Evolutionary conservation across 2,797 vertebrate species (phyloP).

Genomic region (Artibeus jamaicensis): DNA sequence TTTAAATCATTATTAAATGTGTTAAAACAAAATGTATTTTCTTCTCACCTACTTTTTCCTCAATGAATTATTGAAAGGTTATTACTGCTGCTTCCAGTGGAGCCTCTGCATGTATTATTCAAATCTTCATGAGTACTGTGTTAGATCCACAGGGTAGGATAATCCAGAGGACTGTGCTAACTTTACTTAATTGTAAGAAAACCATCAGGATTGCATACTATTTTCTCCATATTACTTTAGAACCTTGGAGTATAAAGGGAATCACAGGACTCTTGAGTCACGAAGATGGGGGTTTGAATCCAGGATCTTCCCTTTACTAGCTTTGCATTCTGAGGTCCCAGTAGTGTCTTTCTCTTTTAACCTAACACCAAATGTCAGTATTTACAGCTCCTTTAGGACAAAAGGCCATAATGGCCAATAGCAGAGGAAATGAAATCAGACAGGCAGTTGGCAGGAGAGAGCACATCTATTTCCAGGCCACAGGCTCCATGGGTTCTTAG

Average conservation of each 20-base stretch:
- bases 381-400: neutral
- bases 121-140: neutral
- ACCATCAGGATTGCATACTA: neutral
- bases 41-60: constrained; percentile 20
- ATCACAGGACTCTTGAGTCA: neutral
- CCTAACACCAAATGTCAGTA: neutral
- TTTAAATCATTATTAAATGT: constrained; percentile 48
- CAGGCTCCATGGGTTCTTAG: neutral
- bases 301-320: neutral
- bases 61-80: constrained; percentile 60
- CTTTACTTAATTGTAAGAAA: neutral
- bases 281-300: neutral
- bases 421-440: neutral
- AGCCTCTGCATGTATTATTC: constrained; percentile 32
- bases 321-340: neutral
- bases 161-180: neutral
- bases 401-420: neutral
- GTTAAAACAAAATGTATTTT: constrained; percentile 53
- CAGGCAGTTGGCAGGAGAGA: neutral
- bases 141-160: neutral
- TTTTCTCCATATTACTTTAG: neutral
- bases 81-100: constrained; percentile 42
- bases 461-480: neutral
- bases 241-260: neutral
- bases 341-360: neutral